These are phyloP conservation scores for Myoxocephalus aenaeus DNA, from an alignment of 2,797 vertebrate species.

Conservation along the genomic window DNA sequence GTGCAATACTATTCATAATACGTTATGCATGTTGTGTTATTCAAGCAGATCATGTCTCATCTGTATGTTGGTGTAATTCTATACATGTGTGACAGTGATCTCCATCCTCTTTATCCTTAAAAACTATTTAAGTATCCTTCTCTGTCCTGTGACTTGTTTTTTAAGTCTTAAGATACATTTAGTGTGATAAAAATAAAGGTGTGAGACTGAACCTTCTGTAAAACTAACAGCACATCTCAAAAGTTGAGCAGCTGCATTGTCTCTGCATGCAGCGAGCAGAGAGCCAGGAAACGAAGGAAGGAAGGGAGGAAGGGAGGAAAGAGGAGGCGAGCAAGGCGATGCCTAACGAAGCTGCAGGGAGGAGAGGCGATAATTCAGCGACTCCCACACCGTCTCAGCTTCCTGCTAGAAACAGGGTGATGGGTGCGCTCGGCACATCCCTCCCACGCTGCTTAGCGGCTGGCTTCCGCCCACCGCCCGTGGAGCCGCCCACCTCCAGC, in stretches of 20 bases:
- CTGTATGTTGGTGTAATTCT: background rate
- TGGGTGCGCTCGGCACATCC: conserved; percentile 77
- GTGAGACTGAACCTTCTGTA: background rate
- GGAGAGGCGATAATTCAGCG: conserved; percentile 79
- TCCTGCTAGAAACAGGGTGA: conserved; percentile 80
- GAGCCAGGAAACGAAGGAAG: conserved; percentile 32
- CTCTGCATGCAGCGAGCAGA: conserved; percentile 27
- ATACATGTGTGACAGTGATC: background rate
- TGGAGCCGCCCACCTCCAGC: conserved; percentile 81
- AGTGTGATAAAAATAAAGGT: background rate
- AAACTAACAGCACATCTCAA: conserved; percentile 28
- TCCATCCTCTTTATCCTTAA: background rate
- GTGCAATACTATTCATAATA: background rate
- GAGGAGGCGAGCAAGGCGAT: conserved; percentile 65
- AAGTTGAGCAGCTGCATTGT: conserved; percentile 34
- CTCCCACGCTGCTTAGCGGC: conserved; percentile 82
- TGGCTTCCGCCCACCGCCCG: conserved; percentile 79
- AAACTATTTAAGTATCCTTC: background rate
- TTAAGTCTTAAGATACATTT: background rate
- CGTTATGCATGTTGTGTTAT: background rate
- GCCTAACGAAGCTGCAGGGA: conserved; percentile 76
- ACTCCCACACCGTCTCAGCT: conserved; percentile 81
- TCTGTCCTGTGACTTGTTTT: background rate
- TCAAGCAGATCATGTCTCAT: no score
- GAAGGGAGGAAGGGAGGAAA: conserved; percentile 46